These are phyloP conservation scores for Adelosebastes latens DNA, from an alignment of 2,797 vertebrate genomes.

Conservation along the genomic window DNA sequence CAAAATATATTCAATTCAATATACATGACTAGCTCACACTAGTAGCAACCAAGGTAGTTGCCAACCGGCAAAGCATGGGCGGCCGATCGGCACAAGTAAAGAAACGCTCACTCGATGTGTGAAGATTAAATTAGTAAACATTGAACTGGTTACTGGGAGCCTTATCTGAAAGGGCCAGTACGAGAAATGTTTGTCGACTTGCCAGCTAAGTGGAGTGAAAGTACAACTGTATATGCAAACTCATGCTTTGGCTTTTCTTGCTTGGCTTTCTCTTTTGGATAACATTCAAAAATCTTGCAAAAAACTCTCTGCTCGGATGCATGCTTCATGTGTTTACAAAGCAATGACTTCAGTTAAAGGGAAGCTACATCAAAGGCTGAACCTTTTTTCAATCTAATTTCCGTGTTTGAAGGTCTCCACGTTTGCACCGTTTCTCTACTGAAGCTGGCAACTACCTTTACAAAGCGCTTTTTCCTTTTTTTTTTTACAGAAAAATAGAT, in stretches of 20 bases:
- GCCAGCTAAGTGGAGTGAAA: constrained; percentile 59
- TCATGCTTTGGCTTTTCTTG: constrained; percentile 84
- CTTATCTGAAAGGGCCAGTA: constrained; percentile 53
- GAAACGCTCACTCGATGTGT: constrained; percentile 44
- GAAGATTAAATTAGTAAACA: constrained; percentile 66
- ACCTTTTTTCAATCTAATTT: constrained; percentile 47
- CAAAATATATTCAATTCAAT: constrained; percentile 78
- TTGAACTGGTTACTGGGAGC: constrained; percentile 41
- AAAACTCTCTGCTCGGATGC: constrained; percentile 61
- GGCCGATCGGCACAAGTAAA: constrained; percentile 37
- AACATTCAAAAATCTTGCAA: constrained; percentile 68
- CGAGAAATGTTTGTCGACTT: constrained; percentile 48
- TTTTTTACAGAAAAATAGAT: constrained; percentile 83
- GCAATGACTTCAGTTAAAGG: constrained; percentile 71
- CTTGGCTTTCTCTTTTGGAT: constrained; percentile 68
- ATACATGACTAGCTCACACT: constrained; percentile 76
- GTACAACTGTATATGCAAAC: constrained; percentile 73
- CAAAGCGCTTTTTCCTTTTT: constrained; percentile 43
- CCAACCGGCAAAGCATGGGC: constrained; percentile 75
- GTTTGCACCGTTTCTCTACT: constrained; percentile 56
- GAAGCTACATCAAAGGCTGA: constrained; percentile 81
- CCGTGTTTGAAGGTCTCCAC: constrained; percentile 41
- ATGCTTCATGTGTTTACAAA: constrained; percentile 67
- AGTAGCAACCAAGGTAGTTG: constrained; percentile 85
- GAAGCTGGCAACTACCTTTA: constrained; percentile 79